A percentile compares a stretch with the other conserved stretches of the same genome.
Evolutionary conservation across 2,888 invertebrate species (phyloP).

Genomic region (Hirtodrosophila confusa): DNA sequence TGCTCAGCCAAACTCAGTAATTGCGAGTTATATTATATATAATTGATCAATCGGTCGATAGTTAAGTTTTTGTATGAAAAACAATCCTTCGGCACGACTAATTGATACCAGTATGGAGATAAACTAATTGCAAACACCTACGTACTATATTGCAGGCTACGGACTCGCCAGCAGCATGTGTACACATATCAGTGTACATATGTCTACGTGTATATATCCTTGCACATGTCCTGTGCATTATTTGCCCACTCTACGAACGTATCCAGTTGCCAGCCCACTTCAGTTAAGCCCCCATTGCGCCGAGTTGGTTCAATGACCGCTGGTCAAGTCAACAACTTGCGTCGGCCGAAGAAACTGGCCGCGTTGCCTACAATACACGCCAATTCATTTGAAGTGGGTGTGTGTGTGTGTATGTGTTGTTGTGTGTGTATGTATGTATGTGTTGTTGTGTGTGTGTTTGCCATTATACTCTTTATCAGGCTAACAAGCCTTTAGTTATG

Average conservation of each 20-base stretch:
- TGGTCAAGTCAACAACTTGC: conserved; percentile 61
- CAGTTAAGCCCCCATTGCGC: conserved; percentile 13
- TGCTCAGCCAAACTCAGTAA: no score
- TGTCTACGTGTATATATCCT: neutral
- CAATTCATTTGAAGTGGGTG: conserved; percentile 54
- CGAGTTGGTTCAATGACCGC: conserved; percentile 49
- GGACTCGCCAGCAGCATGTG: no score
- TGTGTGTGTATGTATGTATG: conserved; percentile 1
- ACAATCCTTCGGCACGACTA: no score
- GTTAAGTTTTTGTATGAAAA: no score
- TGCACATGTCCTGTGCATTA: conserved; percentile 1
- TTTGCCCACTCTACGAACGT: neutral
- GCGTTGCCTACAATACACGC: conserved; percentile 50
- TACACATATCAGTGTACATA: neutral
- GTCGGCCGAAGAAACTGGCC: conserved; percentile 39
- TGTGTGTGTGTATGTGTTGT: conserved; percentile 24
- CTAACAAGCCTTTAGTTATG: conserved; percentile 72
- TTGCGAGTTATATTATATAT: no score
- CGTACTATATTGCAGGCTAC: no score
- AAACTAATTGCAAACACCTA: no score
- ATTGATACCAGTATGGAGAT: no score
- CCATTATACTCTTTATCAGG: conserved; percentile 59
- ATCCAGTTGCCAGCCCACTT: conserved; percentile 37
- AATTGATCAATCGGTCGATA: no score
- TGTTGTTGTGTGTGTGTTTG: conserved; percentile 14